These are phyloP conservation scores for Athalia cordata DNA, from an alignment of 2,888 invertebrate species.

Conservation along the genomic window DNA sequence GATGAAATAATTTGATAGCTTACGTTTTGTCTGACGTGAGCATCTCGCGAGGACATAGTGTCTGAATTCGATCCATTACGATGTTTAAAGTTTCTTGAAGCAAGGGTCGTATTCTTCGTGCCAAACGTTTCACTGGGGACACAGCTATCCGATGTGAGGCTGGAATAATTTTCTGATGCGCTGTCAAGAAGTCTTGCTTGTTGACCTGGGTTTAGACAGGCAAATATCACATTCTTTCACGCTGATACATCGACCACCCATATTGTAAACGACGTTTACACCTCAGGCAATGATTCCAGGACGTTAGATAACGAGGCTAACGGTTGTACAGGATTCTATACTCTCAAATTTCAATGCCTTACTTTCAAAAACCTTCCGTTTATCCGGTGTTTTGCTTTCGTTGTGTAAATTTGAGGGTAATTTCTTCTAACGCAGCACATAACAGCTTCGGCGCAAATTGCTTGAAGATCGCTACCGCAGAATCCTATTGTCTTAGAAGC, in stretches of 20 bases:
- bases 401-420: slow-evolving; percentile 73
- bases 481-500: slow-evolving; percentile 40
- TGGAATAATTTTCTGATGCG: slow-evolving; percentile 64
- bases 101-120: slow-evolving; percentile 65
- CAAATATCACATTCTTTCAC: slow-evolving; percentile 50
- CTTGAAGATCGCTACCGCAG: slow-evolving; percentile 59
- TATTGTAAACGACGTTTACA: background rate
- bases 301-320: background rate
- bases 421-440: slow-evolving; percentile 74
- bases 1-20: slow-evolving; percentile 24
- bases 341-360: slow-evolving; percentile 8
- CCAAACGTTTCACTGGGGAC: slow-evolving; percentile 63
- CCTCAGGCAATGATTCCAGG: background rate
- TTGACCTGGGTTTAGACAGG: slow-evolving; percentile 58
- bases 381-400: slow-evolving; percentile 34
- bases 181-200: slow-evolving; percentile 68
- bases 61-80: slow-evolving; percentile 11
- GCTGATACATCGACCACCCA: background rate
- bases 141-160: slow-evolving; percentile 62
- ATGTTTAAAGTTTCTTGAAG: slow-evolving; percentile 50
- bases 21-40: slow-evolving; percentile 29
- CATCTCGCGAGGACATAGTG: slow-evolving; percentile 34
- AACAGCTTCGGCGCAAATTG: slow-evolving; percentile 76
- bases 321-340: background rate
- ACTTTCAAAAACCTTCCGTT: slow-evolving; percentile 30